These are phyloP conservation scores for Caenorhabditis zanzibari DNA, from an alignment of 2,888 invertebrate species.

Conservation along the genomic window DNA sequence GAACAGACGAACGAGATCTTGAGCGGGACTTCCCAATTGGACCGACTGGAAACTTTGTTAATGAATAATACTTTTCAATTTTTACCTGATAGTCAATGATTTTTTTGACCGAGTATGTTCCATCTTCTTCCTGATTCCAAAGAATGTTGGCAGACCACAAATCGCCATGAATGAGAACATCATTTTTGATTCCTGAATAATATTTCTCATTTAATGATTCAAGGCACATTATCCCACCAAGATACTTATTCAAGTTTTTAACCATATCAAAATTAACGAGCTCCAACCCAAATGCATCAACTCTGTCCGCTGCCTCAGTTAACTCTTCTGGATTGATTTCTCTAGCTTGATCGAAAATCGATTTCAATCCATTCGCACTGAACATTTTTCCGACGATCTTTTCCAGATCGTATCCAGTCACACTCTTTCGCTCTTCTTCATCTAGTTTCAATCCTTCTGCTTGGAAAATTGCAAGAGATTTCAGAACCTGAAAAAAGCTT, in stretches of 20 bases:
- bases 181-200: conserved; percentile 29
- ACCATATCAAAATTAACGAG: conserved; percentile 30
- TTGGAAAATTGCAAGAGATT: conserved; percentile 49
- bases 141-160: conserved; percentile 62
- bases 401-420: conserved; percentile 37
- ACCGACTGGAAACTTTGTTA: conserved; percentile 3
- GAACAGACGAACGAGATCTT: conserved; percentile 65
- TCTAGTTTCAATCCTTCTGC: conserved; percentile 31
- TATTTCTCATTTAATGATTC: background rate
- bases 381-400: conserved; percentile 31
- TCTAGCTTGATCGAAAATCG: conserved; percentile 16
- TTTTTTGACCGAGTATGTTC: conserved; percentile 15
- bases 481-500: conserved; percentile 19
- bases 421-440: conserved; percentile 8
- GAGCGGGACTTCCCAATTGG: conserved; percentile 35
- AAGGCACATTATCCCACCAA: background rate
- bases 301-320: conserved; percentile 10
- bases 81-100: conserved; percentile 54
- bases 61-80: background rate
- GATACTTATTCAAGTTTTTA: conserved; percentile 10
- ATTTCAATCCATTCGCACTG: conserved; percentile 23
- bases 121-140: conserved; percentile 20
- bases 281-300: conserved; percentile 27
- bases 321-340: conserved; percentile 21
- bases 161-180: conserved; percentile 59